Conservation (phyloP, 2,113 vertebrate genomes). For the Cyanocitta stelleri region DNA sequence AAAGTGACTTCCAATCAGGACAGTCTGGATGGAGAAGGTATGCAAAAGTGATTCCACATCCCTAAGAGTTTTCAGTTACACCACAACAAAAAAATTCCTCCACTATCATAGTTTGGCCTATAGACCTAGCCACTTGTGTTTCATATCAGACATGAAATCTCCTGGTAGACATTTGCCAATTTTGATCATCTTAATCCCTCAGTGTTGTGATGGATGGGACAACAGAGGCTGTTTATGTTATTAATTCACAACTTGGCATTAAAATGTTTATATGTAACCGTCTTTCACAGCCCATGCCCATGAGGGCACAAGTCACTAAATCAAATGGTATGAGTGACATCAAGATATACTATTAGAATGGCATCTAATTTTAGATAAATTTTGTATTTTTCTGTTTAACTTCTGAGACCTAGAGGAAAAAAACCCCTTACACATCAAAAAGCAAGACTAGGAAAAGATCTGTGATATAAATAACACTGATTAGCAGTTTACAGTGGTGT, state of each 20-base stretch:
- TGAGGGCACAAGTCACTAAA: neutral
- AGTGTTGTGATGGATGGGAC: neutral
- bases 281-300: neutral
- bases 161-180: neutral
- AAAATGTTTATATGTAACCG: neutral
- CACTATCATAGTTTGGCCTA: neutral
- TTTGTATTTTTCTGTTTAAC: neutral
- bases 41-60: neutral
- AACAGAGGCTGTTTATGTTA: neutral
- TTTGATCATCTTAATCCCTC: neutral
- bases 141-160: neutral
- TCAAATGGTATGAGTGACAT: neutral
- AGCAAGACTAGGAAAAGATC: neutral
- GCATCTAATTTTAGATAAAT: neutral
- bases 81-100: neutral
- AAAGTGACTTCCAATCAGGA: neutral
- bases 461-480: neutral
- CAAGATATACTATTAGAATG: neutral
- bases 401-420: neutral
- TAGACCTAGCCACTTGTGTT: neutral
- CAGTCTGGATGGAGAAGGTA: neutral
- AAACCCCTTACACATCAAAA: accelerated
- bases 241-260: neutral
- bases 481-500: neutral
- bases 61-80: neutral